Base-by-base conservation (phyloP, 1,140 invertebrate species). In the Probaryconus sp. region DNA sequence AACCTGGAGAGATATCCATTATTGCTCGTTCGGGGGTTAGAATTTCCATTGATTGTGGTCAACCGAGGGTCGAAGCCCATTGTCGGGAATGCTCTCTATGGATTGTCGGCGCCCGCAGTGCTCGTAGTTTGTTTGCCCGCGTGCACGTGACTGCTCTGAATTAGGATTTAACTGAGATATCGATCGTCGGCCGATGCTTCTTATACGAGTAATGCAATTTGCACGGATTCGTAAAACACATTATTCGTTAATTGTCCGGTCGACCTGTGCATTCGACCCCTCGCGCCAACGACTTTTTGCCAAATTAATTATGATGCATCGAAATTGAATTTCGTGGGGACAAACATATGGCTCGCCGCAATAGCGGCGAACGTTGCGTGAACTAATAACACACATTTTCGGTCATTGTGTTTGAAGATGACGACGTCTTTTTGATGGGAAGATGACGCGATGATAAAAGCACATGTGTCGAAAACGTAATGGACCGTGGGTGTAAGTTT, bases 401-500 rank as follows among this genome's bases (percentile, higher is more conserved):
- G 21, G 21, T 24, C 3, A 4, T 24, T 24, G 7, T 24, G 11
- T 21, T 24, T n/a, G 6, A n/a, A 47, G 31, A 55, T 56, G 63
- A 67, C 61, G 31, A 28, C 17, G 31, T 40, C 16, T 31, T 21
- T 10, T 3, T 28, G 17, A 20, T 5, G 18, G 21, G 60, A 51
- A 43, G 47, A 45, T 55, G 26, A 20, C 37, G 48, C 63, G 42
- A 16, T 42, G 55, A 71, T 55, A 58, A 58, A 60, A 67, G 53
- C 64, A 42, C 58, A 61, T 68, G 50, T 75, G 61, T 55, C 67
- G 76, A 58, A n/a, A 71, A 78, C 61, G 76, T 83, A 84, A 85
- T 85, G 79, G 81, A 76, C 75, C 79, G 77, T 80, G 79, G 79
- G 79, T 82, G 81, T 72, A 77, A 81, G 81, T 78, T 81, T 85